Evolutionary conservation across 2,797 vertebrate genomes (phyloP), one percentile per base, ranked within the genome.

Genomic region (Denticeps clupeoides): DNA sequence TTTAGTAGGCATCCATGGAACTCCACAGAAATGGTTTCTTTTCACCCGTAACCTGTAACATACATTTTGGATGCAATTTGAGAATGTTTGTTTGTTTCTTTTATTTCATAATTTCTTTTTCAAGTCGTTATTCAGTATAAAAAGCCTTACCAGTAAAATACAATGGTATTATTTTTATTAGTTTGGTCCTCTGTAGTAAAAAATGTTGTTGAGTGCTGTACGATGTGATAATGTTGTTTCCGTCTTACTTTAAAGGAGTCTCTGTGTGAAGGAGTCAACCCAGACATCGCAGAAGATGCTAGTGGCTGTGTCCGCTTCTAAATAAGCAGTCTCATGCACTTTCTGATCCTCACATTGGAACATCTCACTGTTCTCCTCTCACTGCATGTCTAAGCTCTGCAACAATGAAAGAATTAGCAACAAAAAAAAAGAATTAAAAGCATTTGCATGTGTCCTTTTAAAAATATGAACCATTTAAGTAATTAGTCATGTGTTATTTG

Each of bases 241-340:
- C 51, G 11, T 38, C 7, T 38, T 49, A 41, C 63, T 46, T 61
- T 61, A 1, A 59, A 87, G 84, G 84, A 82, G 26, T 75, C 68
- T 66, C 67, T 85, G 70, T 81, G 73, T 27, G 83, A 84, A 75
- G 80, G 80, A 76, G 68, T 69, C 68, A 71, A 72, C 77, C 75
- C 53, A 75, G 82, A 83, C 66, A 71, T 58, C 71, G 43, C 75
- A 10, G 78, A 82, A 62, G 80, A 84, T 68, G 53, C 59, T 64
- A 58, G 56, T 75, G 75, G 68, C 73, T 70, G 66, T 77, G 75
- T 82, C 75, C 69, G 74, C 67, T 80, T 82, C 73, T 85, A 77
- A 87, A 33, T 82, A 75, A 74, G 16, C 29, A 5, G 31, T 45
- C 16, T 16, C 7, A 7, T 15, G 15, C 45, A 16, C 43, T 26